Evolutionary conservation across 2,888 invertebrate genomes (phyloP).

Genomic region (Helicoverpa assulta): DNA sequence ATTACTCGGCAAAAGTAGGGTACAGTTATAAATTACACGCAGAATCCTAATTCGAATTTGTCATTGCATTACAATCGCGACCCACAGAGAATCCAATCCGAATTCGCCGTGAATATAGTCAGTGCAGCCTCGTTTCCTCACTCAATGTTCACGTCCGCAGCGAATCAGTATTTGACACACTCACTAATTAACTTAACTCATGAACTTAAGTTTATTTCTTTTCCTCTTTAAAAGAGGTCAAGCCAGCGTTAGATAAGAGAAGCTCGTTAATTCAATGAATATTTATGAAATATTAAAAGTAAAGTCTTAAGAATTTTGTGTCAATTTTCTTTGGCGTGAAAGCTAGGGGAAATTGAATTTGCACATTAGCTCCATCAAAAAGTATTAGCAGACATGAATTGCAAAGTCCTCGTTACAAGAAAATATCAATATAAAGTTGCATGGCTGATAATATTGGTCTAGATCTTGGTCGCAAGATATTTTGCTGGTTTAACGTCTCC

Average conservation of each 20-base stretch:
- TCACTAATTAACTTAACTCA: slow-evolving; percentile 69
- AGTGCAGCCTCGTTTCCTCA: slow-evolving; percentile 61
- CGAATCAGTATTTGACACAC: slow-evolving; percentile 71
- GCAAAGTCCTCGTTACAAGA: not conserved
- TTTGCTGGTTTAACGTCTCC: not conserved
- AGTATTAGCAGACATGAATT: slow-evolving; percentile 1
- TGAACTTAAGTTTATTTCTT: slow-evolving; percentile 61
- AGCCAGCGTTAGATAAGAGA: slow-evolving; percentile 48
- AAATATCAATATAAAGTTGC: not conserved
- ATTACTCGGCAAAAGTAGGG: slow-evolving; percentile 10
- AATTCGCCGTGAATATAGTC: slow-evolving; percentile 61
- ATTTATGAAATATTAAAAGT: slow-evolving; percentile 43
- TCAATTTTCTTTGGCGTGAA: slow-evolving; percentile 2
- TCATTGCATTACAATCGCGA: slow-evolving; percentile 59
- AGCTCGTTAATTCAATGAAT: slow-evolving; percentile 53
- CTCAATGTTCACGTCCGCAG: slow-evolving; percentile 61
- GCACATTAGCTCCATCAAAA: slow-evolving; percentile 4
- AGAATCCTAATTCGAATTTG: slow-evolving; percentile 48
- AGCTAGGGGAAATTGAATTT: too few species aligned
- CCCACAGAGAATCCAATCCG: slow-evolving; percentile 57
- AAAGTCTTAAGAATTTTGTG: slow-evolving; percentile 15
- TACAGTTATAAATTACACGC: slow-evolving; percentile 37
- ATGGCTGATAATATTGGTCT: not conserved
- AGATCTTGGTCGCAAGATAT: not conserved
- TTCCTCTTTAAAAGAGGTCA: slow-evolving; percentile 67